Conservation (phyloP, 2,888 invertebrate species). For the Sabatieria punctata region DNA sequence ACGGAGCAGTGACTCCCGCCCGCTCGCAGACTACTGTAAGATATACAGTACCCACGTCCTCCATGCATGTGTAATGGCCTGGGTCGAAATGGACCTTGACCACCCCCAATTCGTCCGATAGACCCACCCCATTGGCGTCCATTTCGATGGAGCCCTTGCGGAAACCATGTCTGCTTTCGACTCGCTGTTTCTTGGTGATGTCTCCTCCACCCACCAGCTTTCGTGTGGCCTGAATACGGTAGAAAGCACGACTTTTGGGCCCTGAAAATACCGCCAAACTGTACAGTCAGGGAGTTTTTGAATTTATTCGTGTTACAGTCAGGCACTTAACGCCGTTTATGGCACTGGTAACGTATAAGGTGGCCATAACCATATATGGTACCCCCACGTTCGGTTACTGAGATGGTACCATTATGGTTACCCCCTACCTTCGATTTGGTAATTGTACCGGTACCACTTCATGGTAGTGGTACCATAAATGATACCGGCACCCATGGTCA, state of each 20-base stretch:
- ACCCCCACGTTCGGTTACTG: too few species aligned
- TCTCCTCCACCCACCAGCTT: constrained; percentile 87
- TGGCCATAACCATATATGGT: too few species aligned
- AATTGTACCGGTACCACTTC: too few species aligned
- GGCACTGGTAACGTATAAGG: too few species aligned
- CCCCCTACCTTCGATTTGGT: too few species aligned
- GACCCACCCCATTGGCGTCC: background rate
- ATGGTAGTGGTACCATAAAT: too few species aligned
- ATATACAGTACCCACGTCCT: constrained; percentile 82
- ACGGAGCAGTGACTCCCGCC: constrained; percentile 39
- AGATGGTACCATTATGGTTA: too few species aligned
- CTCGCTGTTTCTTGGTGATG: constrained; percentile 63
- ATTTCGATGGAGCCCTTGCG: background rate
- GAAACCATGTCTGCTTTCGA: constrained; percentile 41
- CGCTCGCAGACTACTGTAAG: constrained; percentile 67
- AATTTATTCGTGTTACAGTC: too few species aligned
- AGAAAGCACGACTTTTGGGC: constrained; percentile 86
- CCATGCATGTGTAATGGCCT: constrained; percentile 92
- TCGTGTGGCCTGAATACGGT: constrained; percentile 71
- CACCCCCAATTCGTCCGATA: background rate
- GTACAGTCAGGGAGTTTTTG: too few species aligned
- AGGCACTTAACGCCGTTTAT: too few species aligned
- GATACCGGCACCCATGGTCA: too few species aligned
- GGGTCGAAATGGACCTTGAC: constrained; percentile 72
- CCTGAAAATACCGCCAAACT: too few species aligned